These are phyloP conservation scores for Notodonta dromedarius DNA, from an alignment of 2,888 invertebrate genomes.

Conservation along the genomic window DNA sequence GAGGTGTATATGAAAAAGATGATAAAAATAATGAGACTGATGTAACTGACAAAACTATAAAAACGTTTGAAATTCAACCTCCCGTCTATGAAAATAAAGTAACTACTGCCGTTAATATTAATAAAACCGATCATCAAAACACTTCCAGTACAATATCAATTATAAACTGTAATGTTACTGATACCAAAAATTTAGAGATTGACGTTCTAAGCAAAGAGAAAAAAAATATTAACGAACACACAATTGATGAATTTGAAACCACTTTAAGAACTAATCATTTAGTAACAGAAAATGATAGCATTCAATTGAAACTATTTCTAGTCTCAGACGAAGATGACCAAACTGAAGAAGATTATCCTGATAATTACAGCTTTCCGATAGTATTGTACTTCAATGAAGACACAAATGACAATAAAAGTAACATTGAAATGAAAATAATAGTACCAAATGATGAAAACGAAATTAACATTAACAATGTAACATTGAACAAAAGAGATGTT, in stretches of 20 bases:
- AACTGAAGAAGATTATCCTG: constrained; percentile 6
- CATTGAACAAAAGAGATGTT: background rate
- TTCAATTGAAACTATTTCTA: background rate
- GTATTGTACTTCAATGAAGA: constrained; percentile 16
- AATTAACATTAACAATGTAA: background rate
- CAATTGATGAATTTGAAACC: background rate
- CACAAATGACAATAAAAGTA: constrained; percentile 8
- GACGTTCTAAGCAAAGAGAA: background rate
- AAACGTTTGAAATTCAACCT: background rate
- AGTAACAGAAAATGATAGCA: background rate
- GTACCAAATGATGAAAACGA: background rate
- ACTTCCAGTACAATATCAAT: background rate
- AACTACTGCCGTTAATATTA: background rate
- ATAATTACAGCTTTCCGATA: constrained; percentile 20
- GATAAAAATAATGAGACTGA: background rate
- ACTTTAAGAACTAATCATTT: background rate
- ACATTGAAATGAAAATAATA: constrained; percentile 1
- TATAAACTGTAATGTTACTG: background rate
- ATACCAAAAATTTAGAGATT: background rate
- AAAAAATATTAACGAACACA: background rate
- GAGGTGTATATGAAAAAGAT: background rate
- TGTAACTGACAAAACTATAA: background rate
- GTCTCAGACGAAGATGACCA: constrained; percentile 3
- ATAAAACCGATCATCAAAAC: background rate
- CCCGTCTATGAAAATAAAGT: background rate